Base-by-base conservation (phyloP, 2,113 vertebrate genomes). In the Ceyx cyanopectus region DNA sequence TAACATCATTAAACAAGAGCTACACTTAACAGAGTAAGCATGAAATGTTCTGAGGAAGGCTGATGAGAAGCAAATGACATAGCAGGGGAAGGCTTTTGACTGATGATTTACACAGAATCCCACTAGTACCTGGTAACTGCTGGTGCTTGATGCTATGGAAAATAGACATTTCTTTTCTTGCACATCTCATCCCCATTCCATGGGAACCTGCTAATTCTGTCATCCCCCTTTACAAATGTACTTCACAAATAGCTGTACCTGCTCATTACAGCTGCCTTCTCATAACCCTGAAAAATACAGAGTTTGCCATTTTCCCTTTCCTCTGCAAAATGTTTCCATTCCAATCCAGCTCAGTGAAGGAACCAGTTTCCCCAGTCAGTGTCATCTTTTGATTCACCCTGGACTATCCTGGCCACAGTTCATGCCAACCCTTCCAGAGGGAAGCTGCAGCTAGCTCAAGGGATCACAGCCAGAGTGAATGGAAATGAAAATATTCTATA, bases 181-280 rank as follows among this genome's bases (percentile, higher is more conserved):
- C 6, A 30, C 11, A 6, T 5, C 34, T 58, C 51, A 40, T 5
- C 17, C n/a, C 27, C 1, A 0, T 53, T 62, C 20, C 58, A 17
- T 14, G 21, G 40, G 18, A 5, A 2, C 8, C 57, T 48, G 21
- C 10, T 23, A 54, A 54, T 74, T 67, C 29, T 37, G 18, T 43
- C 27, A 41, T 26, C 9, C 15, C 13, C 6, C 3, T 27, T 76
- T 87, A 34, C 34, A 63, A 89, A 82, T 10, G 19, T 27, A 18
- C 40, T 66, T 23, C 40, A 63, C 29, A 66, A 76, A 74, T 1
- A 69, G 24, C 53, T 18, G 15, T 14, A 74, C 14, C 30, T 54
- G 16, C 18, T 54, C 23, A 14, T 24, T 57, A 60, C 7, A 68
- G 30, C 9, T 56, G 16, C 20, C 21, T 78, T 70, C 70, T 85